A percentile compares a stretch with the other conserved stretches of the same genome.
Conservation (phyloP, 1,140 invertebrate species). For the Drosophila kanapiae region DNA sequence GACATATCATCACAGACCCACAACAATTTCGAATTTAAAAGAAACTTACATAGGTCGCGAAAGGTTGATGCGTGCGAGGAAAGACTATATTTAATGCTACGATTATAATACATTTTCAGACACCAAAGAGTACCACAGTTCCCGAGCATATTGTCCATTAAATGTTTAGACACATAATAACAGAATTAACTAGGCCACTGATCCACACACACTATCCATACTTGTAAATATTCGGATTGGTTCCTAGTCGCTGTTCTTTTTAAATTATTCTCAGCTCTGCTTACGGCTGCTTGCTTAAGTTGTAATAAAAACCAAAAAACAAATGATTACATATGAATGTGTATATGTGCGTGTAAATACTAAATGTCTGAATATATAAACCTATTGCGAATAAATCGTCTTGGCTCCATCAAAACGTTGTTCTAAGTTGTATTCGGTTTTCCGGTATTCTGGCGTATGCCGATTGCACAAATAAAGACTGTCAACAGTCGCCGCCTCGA, state of each 20-base stretch:
- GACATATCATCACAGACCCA: constrained; percentile 22
- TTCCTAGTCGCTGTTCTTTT: constrained; percentile 32
- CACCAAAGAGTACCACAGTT: not conserved
- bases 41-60: not conserved
- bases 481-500: constrained; percentile 19
- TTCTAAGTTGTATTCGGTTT: constrained; percentile 29
- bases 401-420: constrained; percentile 56
- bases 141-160: constrained; percentile 1
- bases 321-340: constrained; percentile 37
- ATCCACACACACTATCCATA: constrained; percentile 4
- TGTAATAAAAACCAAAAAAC: constrained; percentile 18
- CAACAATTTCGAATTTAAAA: constrained; percentile 16
- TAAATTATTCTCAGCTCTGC: constrained; percentile 29
- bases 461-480: constrained; percentile 23
- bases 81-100: constrained; percentile 4
- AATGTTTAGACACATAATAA: constrained; percentile 6
- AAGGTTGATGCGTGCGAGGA: constrained; percentile 19
- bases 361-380: constrained; percentile 60
- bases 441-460: constrained; percentile 16
- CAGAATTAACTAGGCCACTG: not conserved
- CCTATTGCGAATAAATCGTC: constrained; percentile 73
- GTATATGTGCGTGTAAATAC: constrained; percentile 46
- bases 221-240: constrained; percentile 57
- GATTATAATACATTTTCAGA: not conserved
- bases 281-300: constrained; percentile 46